Base-by-base conservation (phyloP, 2,888 invertebrate species). In the Laspeyria flexula region DNA sequence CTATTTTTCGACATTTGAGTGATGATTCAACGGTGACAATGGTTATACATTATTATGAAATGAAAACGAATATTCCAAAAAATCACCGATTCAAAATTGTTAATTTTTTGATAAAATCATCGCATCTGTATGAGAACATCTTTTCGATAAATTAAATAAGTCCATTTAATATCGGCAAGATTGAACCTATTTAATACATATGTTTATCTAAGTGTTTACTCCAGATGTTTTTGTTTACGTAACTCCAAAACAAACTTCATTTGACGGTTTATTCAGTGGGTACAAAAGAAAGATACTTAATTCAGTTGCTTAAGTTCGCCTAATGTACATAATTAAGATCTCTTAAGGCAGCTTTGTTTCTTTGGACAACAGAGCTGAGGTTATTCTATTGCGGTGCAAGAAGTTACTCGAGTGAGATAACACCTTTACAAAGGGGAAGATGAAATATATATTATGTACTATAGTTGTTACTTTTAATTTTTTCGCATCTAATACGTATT, bases 251-350 rank as follows among this genome's bases (percentile, higher is more conserved):
- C 42, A 45, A 64, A 58, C 48, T 49, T 47, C 39, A 39, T 51
- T 50, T 54, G 46, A 15, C 13, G 27, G 45, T 52, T 44, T 67
- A 49, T 55, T 55, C 46, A 35, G 33, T 44, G 54, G 29, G 31
- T 43, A 67, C 51, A 56, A 58, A 66, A 64, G 56, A 56, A 56
- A 60, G 45, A 51, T 55, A 59, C 51, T 64, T 60, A 40, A 60
- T 56, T 64, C 54, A 54, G 43, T 64, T 50, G 51, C 43, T 50
- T 52, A 44, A 60, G 56, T 68, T 68, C 45, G 16, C 40, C 15
- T 55, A 52, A 67, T 51, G 51, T 49, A 56, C 54, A 54, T 60
- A 68, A 65, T 50, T 54, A 64, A 56, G 43, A 39, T 45, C 53
- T 51, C 38, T 47, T 37, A 43, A 30, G 15, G 23, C 25, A 41